Percentiles rank a stretch among this genome's conserved stretches.
phyloP scores from a whole-genome alignment of 2,797 vertebrate genomes.

The Mormyrops boulengeri region DNA sequence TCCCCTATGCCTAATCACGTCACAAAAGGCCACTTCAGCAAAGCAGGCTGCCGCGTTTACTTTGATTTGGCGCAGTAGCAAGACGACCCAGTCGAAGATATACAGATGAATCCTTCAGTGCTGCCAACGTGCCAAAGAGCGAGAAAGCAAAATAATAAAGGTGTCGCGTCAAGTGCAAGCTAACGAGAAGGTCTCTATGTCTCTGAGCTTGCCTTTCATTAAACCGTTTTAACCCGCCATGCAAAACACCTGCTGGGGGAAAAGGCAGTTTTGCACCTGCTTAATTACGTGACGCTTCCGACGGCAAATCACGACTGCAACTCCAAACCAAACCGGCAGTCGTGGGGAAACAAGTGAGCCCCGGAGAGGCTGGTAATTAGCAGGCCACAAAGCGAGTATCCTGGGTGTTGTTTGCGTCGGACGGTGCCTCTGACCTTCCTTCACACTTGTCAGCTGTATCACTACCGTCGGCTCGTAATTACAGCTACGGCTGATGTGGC shows the following conservation, averaged over 20 bases:
- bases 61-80: neutral
- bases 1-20: neutral
- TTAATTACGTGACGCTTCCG: slow-evolving; percentile 35
- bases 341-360: neutral
- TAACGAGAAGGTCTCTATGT: slow-evolving; percentile 35
- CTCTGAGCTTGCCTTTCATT: slow-evolving; percentile 46
- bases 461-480: slow-evolving; percentile 28
- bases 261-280: slow-evolving; percentile 45
- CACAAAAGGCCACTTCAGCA: neutral
- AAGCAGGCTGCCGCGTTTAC: neutral
- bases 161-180: slow-evolving; percentile 29
- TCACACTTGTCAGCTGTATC: slow-evolving; percentile 29
- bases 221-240: slow-evolving; percentile 52
- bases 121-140: neutral
- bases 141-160: neutral
- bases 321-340: slow-evolving; percentile 12
- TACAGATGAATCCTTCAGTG: neutral
- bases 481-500: neutral
- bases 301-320: slow-evolving; percentile 31
- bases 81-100: neutral
- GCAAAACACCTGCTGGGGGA: slow-evolving; percentile 47
- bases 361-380: slow-evolving; percentile 2
- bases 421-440: slow-evolving; percentile 9
- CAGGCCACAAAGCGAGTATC: slow-evolving; percentile 1
- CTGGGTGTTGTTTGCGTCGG: neutral